Base-by-base conservation (phyloP, 1,140 invertebrate genomes). In the Riptortus pedestris region DNA sequence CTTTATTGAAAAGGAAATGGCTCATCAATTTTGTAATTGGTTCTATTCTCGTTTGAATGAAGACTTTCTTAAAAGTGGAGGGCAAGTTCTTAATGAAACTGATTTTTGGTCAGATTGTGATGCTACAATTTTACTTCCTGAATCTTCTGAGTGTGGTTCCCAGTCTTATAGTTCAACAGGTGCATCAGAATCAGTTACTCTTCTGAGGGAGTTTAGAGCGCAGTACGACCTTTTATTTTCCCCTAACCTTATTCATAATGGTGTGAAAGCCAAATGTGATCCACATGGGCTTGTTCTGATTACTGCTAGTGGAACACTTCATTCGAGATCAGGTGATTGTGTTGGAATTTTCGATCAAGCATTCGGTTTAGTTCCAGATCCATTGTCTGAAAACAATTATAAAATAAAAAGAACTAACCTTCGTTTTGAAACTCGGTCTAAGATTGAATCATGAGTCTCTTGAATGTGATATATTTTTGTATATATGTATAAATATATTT, bases 311-410 rank as follows among this genome's bases (percentile, higher is more conserved):
- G 84, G 84, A 7, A 83, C 81, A 0, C 67, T 86, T 24, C 83
- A 85, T 69, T 68, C 71, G 48, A 70, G 70, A 0, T 65, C 73
- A 18, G 67, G 74, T 12, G 63, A 66, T 26, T 79, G 74, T 67
- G 69, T 78, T n/a, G 84, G 84, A 4, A 70, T 82, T n/a, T 86
- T 84, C 71, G 81, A 84, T 67, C 81, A 84, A 68, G 68, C 77
- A 18, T 85, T 85, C 73, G 79, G 78, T 5, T 68, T 85, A 16
- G 71, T 81, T 3, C 76, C 78, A 60, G 82, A 85, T 74, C 83
- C 83, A 0, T 74, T 71, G 62, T 69, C 69, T 22, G 72, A 76
- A 2, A 83, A 84, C 69, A 83, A 81, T 67, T 85, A 79, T 78
- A 84, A 83, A 72, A 78, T 83, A 38, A 83, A 83, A 68, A 57